phyloP scores from a whole-genome alignment of 2,797 vertebrate genomes.

The Cuculus canorus region DNA sequence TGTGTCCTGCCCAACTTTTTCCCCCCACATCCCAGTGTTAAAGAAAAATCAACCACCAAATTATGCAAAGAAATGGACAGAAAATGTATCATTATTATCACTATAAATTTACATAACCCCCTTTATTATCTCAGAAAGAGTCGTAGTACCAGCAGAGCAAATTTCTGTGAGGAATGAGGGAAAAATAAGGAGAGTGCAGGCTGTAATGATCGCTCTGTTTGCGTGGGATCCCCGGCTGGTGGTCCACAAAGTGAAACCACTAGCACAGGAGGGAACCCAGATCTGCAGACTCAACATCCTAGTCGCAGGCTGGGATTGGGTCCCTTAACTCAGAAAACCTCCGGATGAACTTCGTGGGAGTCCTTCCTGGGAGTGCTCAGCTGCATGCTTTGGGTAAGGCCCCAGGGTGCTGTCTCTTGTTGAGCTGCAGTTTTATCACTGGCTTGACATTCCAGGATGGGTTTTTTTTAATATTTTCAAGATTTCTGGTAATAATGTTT shows the following conservation, averaged over 20 bases:
- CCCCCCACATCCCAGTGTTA: neutral
- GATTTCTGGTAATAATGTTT: slow-evolving; percentile 67
- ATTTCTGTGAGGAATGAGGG: neutral
- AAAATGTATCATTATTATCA: neutral
- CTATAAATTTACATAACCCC: fast-evolving
- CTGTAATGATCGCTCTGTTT: fast-evolving
- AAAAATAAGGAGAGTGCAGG: neutral
- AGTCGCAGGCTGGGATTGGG: neutral
- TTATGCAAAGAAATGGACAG: neutral
- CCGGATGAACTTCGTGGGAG: neutral
- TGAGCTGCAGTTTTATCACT: neutral
- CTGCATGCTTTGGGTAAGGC: fast-evolving
- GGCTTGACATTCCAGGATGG: neutral
- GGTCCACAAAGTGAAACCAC: neutral
- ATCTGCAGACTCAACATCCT: neutral
- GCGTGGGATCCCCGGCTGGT: neutral
- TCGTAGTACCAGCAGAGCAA: neutral
- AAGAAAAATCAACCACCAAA: neutral
- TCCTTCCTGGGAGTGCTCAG: neutral
- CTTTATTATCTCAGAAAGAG: fast-evolving
- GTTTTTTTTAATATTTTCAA: slow-evolving; percentile 50
- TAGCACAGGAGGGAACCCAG: neutral
- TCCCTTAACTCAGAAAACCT: neutral
- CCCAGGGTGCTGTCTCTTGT: neutral
- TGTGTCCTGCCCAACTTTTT: neutral